phyloP scores from a whole-genome alignment of 2,113 vertebrate genomes.

The Otus sunia region DNA sequence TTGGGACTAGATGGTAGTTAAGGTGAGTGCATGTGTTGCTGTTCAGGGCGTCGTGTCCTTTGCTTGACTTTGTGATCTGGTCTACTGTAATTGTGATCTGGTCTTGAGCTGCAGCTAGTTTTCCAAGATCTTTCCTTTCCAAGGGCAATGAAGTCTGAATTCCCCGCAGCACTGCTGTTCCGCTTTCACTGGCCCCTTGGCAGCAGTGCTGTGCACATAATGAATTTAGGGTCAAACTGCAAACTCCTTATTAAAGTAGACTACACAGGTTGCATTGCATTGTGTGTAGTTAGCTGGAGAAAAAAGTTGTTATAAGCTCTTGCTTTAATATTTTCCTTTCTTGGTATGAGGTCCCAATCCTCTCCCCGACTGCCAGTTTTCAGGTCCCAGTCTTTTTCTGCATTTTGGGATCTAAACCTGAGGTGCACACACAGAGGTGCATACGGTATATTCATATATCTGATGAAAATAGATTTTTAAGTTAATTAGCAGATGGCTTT shows the following conservation, averaged over 20 bases:
- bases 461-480: slow-evolving; percentile 40
- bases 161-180: not conserved
- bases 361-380: not conserved
- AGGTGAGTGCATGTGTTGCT: not conserved
- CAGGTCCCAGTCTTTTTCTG: not conserved
- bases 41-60: not conserved
- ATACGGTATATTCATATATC: not conserved
- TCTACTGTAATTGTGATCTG: not conserved
- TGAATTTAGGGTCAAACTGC: not conserved
- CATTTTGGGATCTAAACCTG: not conserved
- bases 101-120: not conserved
- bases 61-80: not conserved
- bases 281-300: not conserved
- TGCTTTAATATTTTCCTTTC: not conserved
- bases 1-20: not conserved
- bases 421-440: not conserved
- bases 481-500: slow-evolving; percentile 49
- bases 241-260: not conserved
- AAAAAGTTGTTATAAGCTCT: not conserved
- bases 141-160: not conserved
- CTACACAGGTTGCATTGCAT: not conserved
- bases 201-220: not conserved
- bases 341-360: not conserved
- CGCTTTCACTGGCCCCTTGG: not conserved
- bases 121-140: not conserved